Conservation (phyloP, 2,113 vertebrate species). For the Cavia porcellus region DNA sequence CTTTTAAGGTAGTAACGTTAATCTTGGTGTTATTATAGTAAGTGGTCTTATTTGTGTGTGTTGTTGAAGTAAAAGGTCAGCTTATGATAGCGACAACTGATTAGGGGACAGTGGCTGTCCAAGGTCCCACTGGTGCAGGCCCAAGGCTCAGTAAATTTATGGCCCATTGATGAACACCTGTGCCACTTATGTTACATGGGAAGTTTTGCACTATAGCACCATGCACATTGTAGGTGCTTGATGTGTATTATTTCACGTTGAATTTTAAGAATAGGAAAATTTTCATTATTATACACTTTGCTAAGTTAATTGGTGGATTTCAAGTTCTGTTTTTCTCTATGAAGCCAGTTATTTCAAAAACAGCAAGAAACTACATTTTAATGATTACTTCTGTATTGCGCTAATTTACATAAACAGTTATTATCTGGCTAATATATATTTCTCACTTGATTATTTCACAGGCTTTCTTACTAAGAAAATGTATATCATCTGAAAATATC, state of each 20-base stretch:
- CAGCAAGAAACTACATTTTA: constrained; percentile 16
- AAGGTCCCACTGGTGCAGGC: not conserved
- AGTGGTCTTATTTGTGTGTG: not conserved
- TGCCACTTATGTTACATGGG: not conserved
- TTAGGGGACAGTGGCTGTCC: not conserved
- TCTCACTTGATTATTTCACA: constrained; percentile 70
- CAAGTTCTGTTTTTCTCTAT: constrained; percentile 7
- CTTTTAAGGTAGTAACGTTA: not conserved
- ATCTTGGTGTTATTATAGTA: not conserved
- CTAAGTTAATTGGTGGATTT: not conserved
- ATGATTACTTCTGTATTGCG: constrained; percentile 34
- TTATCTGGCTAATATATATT: constrained; percentile 9
- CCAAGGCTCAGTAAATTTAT: not conserved
- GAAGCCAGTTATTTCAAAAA: constrained; percentile 9
- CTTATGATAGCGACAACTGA: not conserved
- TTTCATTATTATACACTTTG: not conserved
- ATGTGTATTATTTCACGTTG: not conserved
- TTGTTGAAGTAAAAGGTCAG: not conserved
- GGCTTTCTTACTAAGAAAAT: constrained; percentile 56
- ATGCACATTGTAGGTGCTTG: not conserved
- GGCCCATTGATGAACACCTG: not conserved
- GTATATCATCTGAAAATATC: constrained; percentile 64
- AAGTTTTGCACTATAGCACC: not conserved
- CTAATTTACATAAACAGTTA: constrained; percentile 23
- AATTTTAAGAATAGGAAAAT: not conserved